Percentiles rank a stretch among this genome's conserved stretches.
Conservation (phyloP, 2,113 vertebrate genomes). For the Empidonax traillii region DNA sequence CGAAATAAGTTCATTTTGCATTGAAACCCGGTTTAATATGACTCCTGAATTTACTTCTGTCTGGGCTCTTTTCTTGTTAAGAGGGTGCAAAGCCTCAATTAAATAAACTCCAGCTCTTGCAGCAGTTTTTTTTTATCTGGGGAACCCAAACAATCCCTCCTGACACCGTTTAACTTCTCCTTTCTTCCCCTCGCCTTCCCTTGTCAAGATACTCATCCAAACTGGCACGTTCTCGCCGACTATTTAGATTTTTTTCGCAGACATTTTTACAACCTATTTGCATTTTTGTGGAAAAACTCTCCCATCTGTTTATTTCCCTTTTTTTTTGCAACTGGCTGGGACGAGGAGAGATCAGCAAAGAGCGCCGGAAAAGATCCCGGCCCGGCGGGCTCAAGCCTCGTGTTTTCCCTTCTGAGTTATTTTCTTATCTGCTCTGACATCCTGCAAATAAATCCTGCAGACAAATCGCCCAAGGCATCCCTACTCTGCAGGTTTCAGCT, state of each 20-base stretch:
- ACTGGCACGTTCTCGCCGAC: neutral
- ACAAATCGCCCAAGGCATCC: neutral
- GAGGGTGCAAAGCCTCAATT: neutral
- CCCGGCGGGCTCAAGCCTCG: accelerated
- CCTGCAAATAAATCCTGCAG: neutral
- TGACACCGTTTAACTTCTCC: neutral
- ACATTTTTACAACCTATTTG: constrained; percentile 38
- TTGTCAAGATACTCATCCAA: constrained; percentile 37
- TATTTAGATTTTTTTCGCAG: constrained; percentile 12
- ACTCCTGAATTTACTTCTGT: neutral
- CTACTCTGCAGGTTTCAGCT: accelerated
- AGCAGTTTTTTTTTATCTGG: neutral
- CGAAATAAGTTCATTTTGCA: neutral
- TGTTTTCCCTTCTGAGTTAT: neutral
- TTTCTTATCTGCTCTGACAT: neutral
- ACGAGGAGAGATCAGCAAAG: neutral
- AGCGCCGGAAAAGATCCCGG: accelerated
- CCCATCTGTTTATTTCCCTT: constrained; percentile 41
- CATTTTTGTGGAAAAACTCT: constrained; percentile 25
- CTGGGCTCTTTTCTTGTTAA: neutral
- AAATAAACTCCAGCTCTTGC: neutral
- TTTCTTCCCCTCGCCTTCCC: neutral
- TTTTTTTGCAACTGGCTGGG: neutral
- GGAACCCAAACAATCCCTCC: constrained; percentile 35
- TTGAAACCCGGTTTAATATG: neutral